phyloP scores from a whole-genome alignment of 2,113 vertebrate genomes.

The Nesospiza acunhae region DNA sequence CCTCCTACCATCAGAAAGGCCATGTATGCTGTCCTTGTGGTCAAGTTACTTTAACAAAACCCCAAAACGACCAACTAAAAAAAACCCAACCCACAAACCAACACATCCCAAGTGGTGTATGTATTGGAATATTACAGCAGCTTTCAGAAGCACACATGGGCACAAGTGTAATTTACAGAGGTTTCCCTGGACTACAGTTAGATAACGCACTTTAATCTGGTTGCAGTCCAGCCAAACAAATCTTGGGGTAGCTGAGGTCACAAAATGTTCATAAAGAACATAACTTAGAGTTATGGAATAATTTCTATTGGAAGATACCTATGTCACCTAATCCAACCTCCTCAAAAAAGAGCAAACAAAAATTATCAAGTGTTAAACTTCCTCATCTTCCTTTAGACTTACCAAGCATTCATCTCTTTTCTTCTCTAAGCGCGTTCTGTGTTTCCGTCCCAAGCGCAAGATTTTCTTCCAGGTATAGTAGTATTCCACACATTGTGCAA shows the following conservation, averaged over 20 bases:
- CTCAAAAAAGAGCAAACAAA: background rate
- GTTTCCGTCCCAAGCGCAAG: slow-evolving; percentile 76
- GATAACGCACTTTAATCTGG: background rate
- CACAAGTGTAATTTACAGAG: background rate
- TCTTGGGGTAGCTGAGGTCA: background rate
- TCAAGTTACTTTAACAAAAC: background rate
- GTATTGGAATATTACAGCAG: background rate
- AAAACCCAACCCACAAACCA: background rate
- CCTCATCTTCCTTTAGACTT: slow-evolving; percentile 13
- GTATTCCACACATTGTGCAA: slow-evolving; percentile 92
- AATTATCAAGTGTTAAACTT: background rate
- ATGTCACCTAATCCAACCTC: background rate
- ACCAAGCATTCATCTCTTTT: slow-evolving; percentile 77
- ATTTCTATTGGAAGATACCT: background rate
- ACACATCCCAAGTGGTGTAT: background rate
- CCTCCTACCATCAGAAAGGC: background rate
- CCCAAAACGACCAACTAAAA: background rate
- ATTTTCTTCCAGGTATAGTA: slow-evolving; percentile 95
- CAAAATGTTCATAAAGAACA: background rate
- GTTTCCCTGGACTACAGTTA: background rate
- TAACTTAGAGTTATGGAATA: background rate
- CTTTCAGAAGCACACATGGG: background rate
- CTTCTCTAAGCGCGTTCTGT: slow-evolving; percentile 75
- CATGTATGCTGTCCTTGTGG: fast-evolving
- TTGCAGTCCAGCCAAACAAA: background rate